Evolutionary conservation across 2,113 vertebrate genomes (phyloP), one percentile per base, ranked within the genome.

Genomic region (Paracanthobrama guichenoti): DNA sequence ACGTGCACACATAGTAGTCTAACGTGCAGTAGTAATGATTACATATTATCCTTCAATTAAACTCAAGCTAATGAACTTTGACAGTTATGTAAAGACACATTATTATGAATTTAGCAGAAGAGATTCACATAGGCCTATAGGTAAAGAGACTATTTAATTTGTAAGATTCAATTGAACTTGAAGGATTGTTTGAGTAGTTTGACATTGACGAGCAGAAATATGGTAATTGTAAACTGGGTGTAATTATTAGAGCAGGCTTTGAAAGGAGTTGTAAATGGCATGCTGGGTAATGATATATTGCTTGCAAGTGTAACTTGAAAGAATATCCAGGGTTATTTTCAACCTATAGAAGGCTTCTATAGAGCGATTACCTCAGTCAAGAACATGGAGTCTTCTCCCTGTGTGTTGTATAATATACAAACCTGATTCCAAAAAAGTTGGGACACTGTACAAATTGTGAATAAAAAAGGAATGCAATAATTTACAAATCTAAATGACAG

Each of bases 261-360:
- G 42, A 72, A 39, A 72, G 69, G 39, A 72, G 69, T 11, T 72
- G 42, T 44, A 46, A 46, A 42, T 14, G 22, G 22, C 69, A 24
- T 72, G 42, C 69, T 46, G 69, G 42, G 69, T 72, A 72, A 72
- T 72, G 11, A 72, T 72, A 72, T 72, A 72, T 22, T 14, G 12
- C 69, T 72, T 46, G 22, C 39, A 8, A 46, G 2, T 73, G 12
- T 46, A 16, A 73, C 12, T 48, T 72, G 20, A 22, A 71, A 4
- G 67, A n/a, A 42, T 42, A 13, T 22, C n/a, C 2, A 14, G 3
- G 64, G 18, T 42, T 69, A 42, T 42, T 69, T 73, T 16, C 69
- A 48, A 48, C 42, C 6, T 46, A n/a, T 13, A 26, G 66, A 42
- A 26, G 1, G 6, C 69, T 24, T 26, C 13, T 26, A 73, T 16